These are phyloP conservation scores for Siniperca scherzeri DNA, from an alignment of 2,797 vertebrate species.

Conservation along the genomic window DNA sequence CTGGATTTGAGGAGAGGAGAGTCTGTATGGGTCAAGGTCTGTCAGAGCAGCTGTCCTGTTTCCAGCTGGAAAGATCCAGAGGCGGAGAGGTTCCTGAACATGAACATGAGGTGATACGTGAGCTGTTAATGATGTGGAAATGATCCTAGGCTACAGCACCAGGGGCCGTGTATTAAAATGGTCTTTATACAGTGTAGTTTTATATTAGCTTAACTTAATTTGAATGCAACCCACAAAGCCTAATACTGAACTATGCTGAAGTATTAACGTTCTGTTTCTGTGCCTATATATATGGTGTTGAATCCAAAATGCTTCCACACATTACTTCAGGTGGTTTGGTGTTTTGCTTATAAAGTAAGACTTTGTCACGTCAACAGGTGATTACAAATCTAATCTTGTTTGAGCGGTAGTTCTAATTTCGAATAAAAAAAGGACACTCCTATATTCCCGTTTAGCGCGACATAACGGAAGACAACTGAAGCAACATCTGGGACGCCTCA, in stretches of 20 bases:
- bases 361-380: neutral
- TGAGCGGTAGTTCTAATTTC: neutral
- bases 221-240: neutral
- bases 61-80: conserved; percentile 40
- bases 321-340: too few relatives aligned
- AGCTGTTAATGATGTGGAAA: conserved; percentile 15
- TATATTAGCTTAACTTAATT: neutral
- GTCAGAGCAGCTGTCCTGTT: conserved; percentile 46
- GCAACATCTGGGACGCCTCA: conserved; percentile 1
- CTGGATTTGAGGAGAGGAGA: conserved; percentile 56
- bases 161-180: neutral
- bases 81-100: conserved; percentile 29
- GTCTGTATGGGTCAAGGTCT: conserved; percentile 45
- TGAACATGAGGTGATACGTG: neutral
- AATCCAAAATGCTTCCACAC: too few relatives aligned
- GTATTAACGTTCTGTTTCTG: neutral
- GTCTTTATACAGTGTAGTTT: neutral
- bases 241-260: neutral
- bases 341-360: too few relatives aligned
- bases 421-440: neutral
- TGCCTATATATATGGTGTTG: neutral
- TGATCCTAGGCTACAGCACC: neutral
- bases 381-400: neutral
- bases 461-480: neutral
- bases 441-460: neutral